A percentile compares a stretch with the other conserved stretches of the same genome.
Conservation (phyloP, 2,888 invertebrate species). For the Acanthosepion lycidas region DNA sequence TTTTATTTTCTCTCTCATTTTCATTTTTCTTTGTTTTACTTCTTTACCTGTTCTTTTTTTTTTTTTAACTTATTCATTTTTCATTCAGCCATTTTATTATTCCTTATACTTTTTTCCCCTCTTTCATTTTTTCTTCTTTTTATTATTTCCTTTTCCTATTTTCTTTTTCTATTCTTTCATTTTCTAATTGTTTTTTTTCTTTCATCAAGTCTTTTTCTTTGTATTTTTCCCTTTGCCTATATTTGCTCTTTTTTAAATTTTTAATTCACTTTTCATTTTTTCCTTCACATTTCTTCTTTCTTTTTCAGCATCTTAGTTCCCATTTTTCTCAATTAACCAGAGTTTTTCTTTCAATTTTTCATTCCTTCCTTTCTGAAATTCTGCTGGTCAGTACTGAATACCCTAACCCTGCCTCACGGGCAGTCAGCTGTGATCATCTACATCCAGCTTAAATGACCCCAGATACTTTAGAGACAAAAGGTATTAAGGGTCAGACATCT, state of each 20-base stretch:
- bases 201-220: not conserved
- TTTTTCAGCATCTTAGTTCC: not conserved
- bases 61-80: not conserved
- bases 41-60: not conserved
- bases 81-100: not conserved
- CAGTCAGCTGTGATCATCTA: not conserved
- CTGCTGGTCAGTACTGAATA: not conserved
- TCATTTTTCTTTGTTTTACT: not conserved
- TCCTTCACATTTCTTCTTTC: not conserved
- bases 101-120: not conserved
- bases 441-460: not conserved
- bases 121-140: not conserved
- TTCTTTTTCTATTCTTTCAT: not conserved
- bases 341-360: not conserved
- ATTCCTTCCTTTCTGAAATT: not conserved
- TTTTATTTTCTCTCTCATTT: not conserved
- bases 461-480: slow-evolving; percentile 33
- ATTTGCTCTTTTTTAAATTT: not conserved
- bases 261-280: not conserved
- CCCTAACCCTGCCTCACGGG: not conserved
- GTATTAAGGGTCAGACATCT: slow-evolving; percentile 22
- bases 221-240: not conserved
- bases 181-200: not conserved
- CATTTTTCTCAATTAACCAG: not conserved
- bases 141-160: not conserved